phyloP scores from a whole-genome alignment of 1,140 invertebrate species.

The Drosophila tsacasi region DNA sequence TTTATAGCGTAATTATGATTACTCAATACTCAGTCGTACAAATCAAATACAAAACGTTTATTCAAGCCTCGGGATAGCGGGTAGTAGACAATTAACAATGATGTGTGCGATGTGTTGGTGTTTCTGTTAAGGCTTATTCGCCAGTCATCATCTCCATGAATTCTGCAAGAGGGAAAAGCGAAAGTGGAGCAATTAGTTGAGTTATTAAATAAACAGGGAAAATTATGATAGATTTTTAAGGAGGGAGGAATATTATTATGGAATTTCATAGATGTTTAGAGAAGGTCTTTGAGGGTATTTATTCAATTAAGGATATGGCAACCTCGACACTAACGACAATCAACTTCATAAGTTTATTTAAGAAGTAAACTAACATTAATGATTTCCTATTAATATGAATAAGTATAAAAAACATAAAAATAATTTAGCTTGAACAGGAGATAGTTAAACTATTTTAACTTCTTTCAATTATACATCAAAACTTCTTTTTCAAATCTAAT shows the following conservation, averaged over 20 bases:
- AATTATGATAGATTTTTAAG: background rate
- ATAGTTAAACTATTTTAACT: too few species aligned
- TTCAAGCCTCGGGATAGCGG: slow-evolving; percentile 43
- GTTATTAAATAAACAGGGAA: background rate
- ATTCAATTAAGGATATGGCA: background rate
- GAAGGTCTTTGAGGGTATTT: background rate
- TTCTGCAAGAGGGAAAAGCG: slow-evolving; percentile 88
- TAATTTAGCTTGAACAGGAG: too few species aligned
- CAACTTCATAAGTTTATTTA: background rate
- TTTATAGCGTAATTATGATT: slow-evolving; percentile 57
- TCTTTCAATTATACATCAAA: too few species aligned
- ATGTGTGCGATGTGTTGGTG: slow-evolving; percentile 9
- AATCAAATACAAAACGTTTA: slow-evolving; percentile 54
- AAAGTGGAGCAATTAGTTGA: slow-evolving; percentile 35
- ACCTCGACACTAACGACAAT: background rate
- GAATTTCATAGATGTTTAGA: background rate
- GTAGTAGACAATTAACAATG: slow-evolving; percentile 33
- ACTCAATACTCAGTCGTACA: slow-evolving; percentile 50
- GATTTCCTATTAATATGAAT: background rate
- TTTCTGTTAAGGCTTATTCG: slow-evolving; percentile 88
- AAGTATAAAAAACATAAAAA: too few species aligned
- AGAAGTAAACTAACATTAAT: background rate
- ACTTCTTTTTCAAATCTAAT: background rate
- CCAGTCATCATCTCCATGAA: slow-evolving; percentile 99
- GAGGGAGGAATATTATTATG: too few species aligned